Base-by-base conservation (phyloP, 23 tunicate species). In the Halocynthia aurantium region DNA sequence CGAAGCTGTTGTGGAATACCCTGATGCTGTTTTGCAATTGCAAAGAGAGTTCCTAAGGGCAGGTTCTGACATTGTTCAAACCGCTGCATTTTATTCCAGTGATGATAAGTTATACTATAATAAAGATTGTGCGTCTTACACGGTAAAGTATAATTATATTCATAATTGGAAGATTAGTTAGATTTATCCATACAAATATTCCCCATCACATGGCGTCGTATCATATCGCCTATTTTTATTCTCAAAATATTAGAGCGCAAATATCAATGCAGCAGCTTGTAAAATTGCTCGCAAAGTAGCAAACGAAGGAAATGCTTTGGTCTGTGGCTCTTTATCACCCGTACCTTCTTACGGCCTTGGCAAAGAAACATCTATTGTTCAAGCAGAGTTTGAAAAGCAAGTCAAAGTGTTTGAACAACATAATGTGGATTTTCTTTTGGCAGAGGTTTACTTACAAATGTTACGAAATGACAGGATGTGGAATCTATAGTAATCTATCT, bases 11-110 rank as follows among this genome's bases (percentile, higher is more conserved):
- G 50, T 89, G 11, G 62, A 71, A 18, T 81, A 89, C 66, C 89
- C 96, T 0, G 89, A 89, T 10, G 96, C 96, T 6, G 96, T 89
- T 7, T 78, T 81, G 22, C 96, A 84, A 57, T 85, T 89, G 13
- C 70, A 84, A 7, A 85, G 96, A 22, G 96, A 89, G 81, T 89
- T 84, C 55, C 63, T 89, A 9, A 61, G 96, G 54, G 88, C 96
- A 8, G 96, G 96, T 51, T 82, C 96, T 7, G 96, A 89, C 75
- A 86, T 89, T 4, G 13, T 89, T 9, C 96, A 89, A 71, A 81
- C 96, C 52, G 89, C 96, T 6, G 80, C 89, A 50, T 89, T 77
- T 57, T 79, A 74, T 53, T 71, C 89, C 8, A 84, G 82, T 64
- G 96, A 89, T 52, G 86, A 75, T 52, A 84, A 72, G 67, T 21